These are phyloP conservation scores for Tor tambroides DNA, from an alignment of 2,113 vertebrate genomes.

Conservation along the genomic window DNA sequence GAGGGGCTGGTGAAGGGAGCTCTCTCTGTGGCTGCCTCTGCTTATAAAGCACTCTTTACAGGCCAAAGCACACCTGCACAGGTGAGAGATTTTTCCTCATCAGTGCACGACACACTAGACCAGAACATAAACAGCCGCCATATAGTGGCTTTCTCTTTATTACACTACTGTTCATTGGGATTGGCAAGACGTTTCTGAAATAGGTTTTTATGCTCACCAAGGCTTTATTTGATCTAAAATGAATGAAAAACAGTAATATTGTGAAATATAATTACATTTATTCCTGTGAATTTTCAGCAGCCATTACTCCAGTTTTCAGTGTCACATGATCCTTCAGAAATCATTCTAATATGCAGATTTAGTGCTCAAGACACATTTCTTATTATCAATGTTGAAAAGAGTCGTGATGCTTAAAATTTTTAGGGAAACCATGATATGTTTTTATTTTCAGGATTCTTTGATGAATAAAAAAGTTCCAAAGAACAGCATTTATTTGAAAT, in stretches of 20 bases:
- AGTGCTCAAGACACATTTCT: too few relatives aligned
- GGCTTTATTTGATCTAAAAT: not conserved
- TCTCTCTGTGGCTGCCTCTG: slow-evolving; percentile 96
- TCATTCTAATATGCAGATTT: too few relatives aligned
- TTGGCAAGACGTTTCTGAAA: not conserved
- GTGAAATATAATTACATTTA: not conserved
- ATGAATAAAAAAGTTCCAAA: too few relatives aligned
- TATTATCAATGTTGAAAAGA: too few relatives aligned
- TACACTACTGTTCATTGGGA: not conserved
- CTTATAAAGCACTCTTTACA: slow-evolving; percentile 96
- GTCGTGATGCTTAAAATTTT: too few relatives aligned
- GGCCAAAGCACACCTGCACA: slow-evolving; percentile 84
- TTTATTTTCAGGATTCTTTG: too few relatives aligned
- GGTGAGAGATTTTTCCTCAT: slow-evolving; percentile 69
- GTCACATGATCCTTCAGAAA: too few relatives aligned
- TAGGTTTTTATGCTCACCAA: not conserved
- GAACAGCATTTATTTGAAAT: too few relatives aligned
- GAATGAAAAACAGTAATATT: not conserved
- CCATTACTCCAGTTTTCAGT: too few relatives aligned
- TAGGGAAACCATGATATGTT: too few relatives aligned
- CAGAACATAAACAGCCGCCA: not conserved
- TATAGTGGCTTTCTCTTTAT: not conserved
- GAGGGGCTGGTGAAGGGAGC: slow-evolving; percentile 94
- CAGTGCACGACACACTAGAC: not conserved
- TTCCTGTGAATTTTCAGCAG: too few relatives aligned